Evolutionary conservation across 2,113 vertebrate species (phyloP), one percentile per base, ranked within the genome.

Genomic region (Microcebus jonahi): DNA sequence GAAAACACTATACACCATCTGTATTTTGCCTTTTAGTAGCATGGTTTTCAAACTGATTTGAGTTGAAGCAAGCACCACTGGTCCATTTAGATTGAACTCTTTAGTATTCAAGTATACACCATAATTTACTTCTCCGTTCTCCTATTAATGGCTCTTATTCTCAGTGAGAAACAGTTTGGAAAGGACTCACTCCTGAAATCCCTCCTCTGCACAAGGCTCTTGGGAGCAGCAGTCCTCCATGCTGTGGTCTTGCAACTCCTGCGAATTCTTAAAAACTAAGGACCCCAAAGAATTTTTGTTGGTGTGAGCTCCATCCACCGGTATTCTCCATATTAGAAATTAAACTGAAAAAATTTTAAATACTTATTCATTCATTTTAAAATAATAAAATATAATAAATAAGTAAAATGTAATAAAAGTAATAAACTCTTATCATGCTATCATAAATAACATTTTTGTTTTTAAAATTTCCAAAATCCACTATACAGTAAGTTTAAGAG

Each of bases 201-300:
- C 23, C 23, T 61, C 21, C 25, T 27, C 25, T 61, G 59, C 23
- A 11, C 59, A 10, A 61, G 25, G 59, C 59, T 61, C 59, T 25
- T 9, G 8, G 3, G 1, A 9, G 21, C n/a, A 6, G 45, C 4
- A 0, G 48, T 57, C 29, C 45, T 65, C 27, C 20, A 67, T 2
- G 1, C 14, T 6, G 11, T 34, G 68, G 34, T 31, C 68, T 75
- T n/a, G 18, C 68, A 68, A 27, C 8, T 11, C 70, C 70, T 15
- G 18, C 4, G 5, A 3, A 4, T 3, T 4, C 34, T 11, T 12
- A 48, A 45, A 36, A 48, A 50, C 5, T 8, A 42, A 63, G 31
- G 45, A 45, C 29, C 29, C 61, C 61, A 53, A 53, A 36, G 34
- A 21, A 17, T n/a, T 39, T 53, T 17, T 11, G 27, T 42, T 12